Evolutionary conservation across 92 coral and sea anemone genomes (phyloP).

Genomic region (Umimayanthus chanpuru): DNA sequence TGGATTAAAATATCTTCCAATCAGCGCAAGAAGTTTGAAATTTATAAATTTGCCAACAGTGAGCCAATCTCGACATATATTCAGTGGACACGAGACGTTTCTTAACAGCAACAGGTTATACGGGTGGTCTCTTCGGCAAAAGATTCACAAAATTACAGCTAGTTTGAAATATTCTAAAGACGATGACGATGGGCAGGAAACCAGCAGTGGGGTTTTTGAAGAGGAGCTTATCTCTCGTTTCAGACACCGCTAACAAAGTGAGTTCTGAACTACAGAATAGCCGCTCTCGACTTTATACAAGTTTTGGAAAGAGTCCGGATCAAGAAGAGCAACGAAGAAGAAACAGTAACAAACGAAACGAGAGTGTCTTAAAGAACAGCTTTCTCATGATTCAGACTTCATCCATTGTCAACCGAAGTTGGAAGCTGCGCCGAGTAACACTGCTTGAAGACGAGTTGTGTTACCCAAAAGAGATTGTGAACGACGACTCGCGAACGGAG

Average conservation of each 20-base stretch:
- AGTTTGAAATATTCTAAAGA: not conserved
- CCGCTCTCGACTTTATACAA: slow-evolving; percentile 40
- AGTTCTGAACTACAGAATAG: slow-evolving; percentile 23
- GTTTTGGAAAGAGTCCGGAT: slow-evolving; percentile 34
- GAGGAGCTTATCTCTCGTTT: slow-evolving; percentile 37
- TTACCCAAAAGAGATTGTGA: slow-evolving; percentile 29
- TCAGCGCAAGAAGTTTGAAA: not conserved
- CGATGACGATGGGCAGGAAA: slow-evolving; percentile 17
- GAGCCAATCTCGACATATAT: not conserved
- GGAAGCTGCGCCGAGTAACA: slow-evolving; percentile 28
- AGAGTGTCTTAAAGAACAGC: slow-evolving; percentile 10
- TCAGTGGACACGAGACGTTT: not conserved
- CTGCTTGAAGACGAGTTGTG: slow-evolving; percentile 19
- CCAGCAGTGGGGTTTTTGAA: slow-evolving; percentile 37
- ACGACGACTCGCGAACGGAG: slow-evolving; percentile 23
- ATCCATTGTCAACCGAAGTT: slow-evolving; percentile 4
- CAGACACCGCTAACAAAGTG: slow-evolving; percentile 28
- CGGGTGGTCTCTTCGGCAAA: not conserved
- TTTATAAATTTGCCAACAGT: not conserved
- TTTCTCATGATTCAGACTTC: slow-evolving; percentile 36
- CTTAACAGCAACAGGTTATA: not conserved
- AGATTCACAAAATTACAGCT: not conserved
- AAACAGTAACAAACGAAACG: slow-evolving; percentile 11
- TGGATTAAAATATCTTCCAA: not conserved
- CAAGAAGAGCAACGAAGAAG: not conserved